Evolutionary conservation across 2,113 vertebrate genomes (phyloP).

Genomic region (Potamarius usumacintae): DNA sequence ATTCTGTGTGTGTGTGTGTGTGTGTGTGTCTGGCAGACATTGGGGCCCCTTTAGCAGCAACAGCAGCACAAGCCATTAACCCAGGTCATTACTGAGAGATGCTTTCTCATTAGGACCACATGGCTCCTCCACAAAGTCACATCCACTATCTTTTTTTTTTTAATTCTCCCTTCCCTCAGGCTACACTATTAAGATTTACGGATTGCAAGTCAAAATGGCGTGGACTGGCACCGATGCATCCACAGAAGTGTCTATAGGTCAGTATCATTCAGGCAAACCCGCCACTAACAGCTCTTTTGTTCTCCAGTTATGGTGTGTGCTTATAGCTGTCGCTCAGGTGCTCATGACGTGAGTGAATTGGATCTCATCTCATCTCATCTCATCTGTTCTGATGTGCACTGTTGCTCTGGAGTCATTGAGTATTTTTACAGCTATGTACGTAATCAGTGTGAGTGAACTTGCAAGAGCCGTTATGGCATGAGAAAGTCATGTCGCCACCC

Average conservation of each 20-base stretch:
- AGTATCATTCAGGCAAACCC: conserved; percentile 23
- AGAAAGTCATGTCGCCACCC: conserved; percentile 57
- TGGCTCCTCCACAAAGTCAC: conserved; percentile 47
- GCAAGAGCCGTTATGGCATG: conserved; percentile 51
- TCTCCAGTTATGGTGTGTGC: conserved; percentile 39
- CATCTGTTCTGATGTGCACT: conserved; percentile 5
- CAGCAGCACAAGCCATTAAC: conserved; percentile 48
- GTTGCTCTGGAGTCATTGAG: conserved; percentile 36
- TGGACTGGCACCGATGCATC: conserved; percentile 20
- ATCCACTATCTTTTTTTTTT: conserved; percentile 30
- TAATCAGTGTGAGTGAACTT: conserved; percentile 55
- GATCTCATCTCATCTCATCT: conserved; percentile 12
- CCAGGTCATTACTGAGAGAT: conserved; percentile 58
- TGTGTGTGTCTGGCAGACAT: conserved; percentile 51
- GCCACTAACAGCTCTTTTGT: conserved; percentile 41
- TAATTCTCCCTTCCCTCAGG: neutral
- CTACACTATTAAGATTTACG: conserved; percentile 3
- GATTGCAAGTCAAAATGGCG: neutral
- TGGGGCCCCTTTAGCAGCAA: conserved; percentile 48
- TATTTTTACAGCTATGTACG: conserved; percentile 53
- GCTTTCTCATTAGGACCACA: conserved; percentile 58
- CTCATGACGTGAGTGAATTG: conserved; percentile 18
- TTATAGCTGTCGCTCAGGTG: conserved; percentile 48
- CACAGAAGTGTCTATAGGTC: conserved; percentile 21
- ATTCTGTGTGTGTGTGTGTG: conserved; percentile 40